Evolutionary conservation across 2,888 invertebrate genomes (phyloP), one percentile per base, ranked within the genome.

Genomic region (Oscheius sp.): DNA sequence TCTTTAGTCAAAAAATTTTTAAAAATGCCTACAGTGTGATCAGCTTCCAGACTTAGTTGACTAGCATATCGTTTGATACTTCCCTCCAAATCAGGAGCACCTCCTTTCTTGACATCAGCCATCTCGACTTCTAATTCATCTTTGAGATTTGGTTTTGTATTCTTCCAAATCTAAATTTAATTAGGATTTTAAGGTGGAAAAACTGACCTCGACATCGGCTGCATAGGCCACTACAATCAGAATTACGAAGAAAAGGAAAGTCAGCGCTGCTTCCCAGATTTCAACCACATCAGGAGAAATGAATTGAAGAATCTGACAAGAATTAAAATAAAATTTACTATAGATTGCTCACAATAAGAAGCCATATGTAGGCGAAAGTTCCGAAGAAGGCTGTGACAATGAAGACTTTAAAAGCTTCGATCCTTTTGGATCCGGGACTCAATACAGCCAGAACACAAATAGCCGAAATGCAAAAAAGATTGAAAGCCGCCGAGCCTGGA

Each of bases 331-430:
- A 20, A 15, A 12, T n/a, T 15, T 5, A 34, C 6, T 27, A 45
- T 31, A 17, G 17, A 27, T n/a, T 3, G 31, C 71, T 67, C 48
- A 80, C 80, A 31, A 91, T 80, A 52, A 90, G 86, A 33, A 91
- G 86, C 91, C 91, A 91, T 48, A 90, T 78, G 85, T 91, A 91
- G 8, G 91, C 90, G 72, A 90, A 89, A 23, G 90, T 80, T 29
- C 86, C 86, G 81, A 87, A 88, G 37, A 84, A 76, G 4, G 88
- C 84, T 0, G 88, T 88, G n/a, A 87, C 83, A 5, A 81, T 72
- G 73, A 88, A 88, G 58, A 88, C 88, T 69, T 86, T 86, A 52
- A 87, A 79, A 50, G 84, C 78, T 20, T 83, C 80, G 37, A 79
- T 79, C 10, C 75, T 29, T 61, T 78, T 78, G 2, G 73, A 68